Evolutionary conservation across 2,797 vertebrate species (phyloP), one percentile per base, ranked within the genome.

Genomic region (Australoheros facetus): DNA sequence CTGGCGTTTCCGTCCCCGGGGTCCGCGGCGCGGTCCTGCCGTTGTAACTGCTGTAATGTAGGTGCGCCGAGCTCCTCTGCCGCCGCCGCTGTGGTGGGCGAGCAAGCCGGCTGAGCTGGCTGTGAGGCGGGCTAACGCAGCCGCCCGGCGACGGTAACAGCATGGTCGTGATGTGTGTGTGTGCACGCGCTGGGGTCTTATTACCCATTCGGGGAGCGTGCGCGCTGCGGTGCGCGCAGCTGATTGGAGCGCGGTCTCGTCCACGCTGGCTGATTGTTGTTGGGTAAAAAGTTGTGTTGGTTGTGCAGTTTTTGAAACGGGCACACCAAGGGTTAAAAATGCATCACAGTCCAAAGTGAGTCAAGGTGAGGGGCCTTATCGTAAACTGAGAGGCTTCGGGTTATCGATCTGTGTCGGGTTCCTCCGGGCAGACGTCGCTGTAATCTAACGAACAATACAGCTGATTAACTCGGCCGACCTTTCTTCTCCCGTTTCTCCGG

Each of bases 291-390:
- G 56, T 81, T 84, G 53, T 79, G 12, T 51, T 23, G 23, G 23
- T 16, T 26, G 5, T 3, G 34, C 45, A 62, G 16, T 64, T 56
- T 45, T 45, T 5, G 16, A 51, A 76, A 10, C 19, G 30, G 17
- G 80, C 19, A 60, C 0, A 9, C 21, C 86, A 94, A 92, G 96
- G 95, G 96, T 97, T 98, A 96, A 97, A 96, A 97, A 93, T 97
- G 97, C 97, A 97, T 97, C 96, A 97, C 56, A 78, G 88, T 86
- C 94, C 96, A 98, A 98, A 96, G 97, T 97, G 96, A 97, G 94
- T 95, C 95, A 97, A 98, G 97, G 97, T 97, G 96, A 72, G 9
- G 71, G 82, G 77, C 81, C 93, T 81, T 56, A 53, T 84, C 81
- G 83, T 86, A 83, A 88, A 80, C 5, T 57, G 56, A 75, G 85